Percentiles rank a stretch among this genome's conserved stretches.
phyloP scores from a whole-genome alignment of 2,888 invertebrate species.

The Melitaea athalia region DNA sequence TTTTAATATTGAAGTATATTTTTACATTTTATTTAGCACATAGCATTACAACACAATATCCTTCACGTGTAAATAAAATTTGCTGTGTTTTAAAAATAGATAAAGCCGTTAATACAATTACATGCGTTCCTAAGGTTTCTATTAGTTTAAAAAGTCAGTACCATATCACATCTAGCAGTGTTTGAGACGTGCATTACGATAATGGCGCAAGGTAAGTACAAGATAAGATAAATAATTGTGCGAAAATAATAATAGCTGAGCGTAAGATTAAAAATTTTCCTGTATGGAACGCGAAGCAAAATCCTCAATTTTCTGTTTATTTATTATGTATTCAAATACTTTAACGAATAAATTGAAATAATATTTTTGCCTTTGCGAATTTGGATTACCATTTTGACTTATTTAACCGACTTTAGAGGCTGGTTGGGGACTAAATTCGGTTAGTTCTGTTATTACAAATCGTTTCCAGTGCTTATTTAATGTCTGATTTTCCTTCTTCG shows the following conservation, averaged over 20 bases:
- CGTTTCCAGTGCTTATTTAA: too few relatives aligned
- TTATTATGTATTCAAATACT: too few relatives aligned
- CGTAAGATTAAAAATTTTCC: neutral
- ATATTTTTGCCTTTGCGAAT: too few relatives aligned
- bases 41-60: slow-evolving; percentile 1
- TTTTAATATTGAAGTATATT: neutral
- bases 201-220: slow-evolving; percentile 49
- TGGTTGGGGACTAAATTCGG: too few relatives aligned
- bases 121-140: slow-evolving; percentile 51
- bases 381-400: too few relatives aligned
- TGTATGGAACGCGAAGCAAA: neutral
- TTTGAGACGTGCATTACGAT: slow-evolving; percentile 37
- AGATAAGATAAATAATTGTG: slow-evolving; percentile 37
- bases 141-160: slow-evolving; percentile 47
- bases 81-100: slow-evolving; percentile 43
- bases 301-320: neutral
- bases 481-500: too few relatives aligned
- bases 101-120: slow-evolving; percentile 61
- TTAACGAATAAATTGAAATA: too few relatives aligned
- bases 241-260: slow-evolving; percentile 21
- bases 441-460: too few relatives aligned
- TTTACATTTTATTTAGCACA: neutral
- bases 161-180: slow-evolving; percentile 40
- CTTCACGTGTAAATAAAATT: slow-evolving; percentile 31
- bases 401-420: too few relatives aligned